Base-by-base conservation (phyloP, 2,888 invertebrate genomes). In the Galerucella pusilla region DNA sequence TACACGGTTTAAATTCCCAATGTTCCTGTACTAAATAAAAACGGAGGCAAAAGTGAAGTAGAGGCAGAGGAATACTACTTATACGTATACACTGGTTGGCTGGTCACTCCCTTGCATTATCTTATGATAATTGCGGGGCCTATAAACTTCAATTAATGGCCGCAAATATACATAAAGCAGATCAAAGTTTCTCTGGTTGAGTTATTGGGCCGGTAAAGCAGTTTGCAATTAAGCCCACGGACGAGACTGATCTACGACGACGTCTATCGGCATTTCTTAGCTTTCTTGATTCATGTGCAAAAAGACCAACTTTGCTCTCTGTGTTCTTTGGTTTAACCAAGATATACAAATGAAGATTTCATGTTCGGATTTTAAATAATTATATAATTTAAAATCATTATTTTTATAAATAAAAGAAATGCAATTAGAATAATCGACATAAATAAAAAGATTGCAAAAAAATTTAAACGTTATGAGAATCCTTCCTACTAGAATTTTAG, bases 111-210 rank as follows among this genome's bases (percentile, higher is more conserved):
- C 84, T 84, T 84, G 85, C 83, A 87, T 87, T 87, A 87, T 87
- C 87, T 87, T 87, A 87, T 87, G 86, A 87, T 87, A 87, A 87
- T 87, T 87, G 86, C 87, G 84, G 84, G 84, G 85, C 86, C 87
- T 86, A 87, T 87, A 87, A 87, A 87, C 87, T 87, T 86, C 86
- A 87, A 87, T 87, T 87, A 87, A 87, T 87, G 87, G 86, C 85
- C 81, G 85, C 85, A 85, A 86, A 86, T 86, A 86, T 86, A 86
- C 86, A 86, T 87, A 86, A 86, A 86, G 86, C 86, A 85, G 87
- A 86, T 86, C 86, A 87, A 86, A 86, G 86, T 87, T 86, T 86
- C 85, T 84, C 86, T 84, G 83, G 83, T 80, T 86, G 86, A 87
- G 84, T 87, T 87, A 86, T 83, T 83, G 83, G 84, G 83, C 84